A percentile compares a stretch with the other conserved stretches of the same genome.
These are phyloP conservation scores for Mesocricetus auratus DNA, from an alignment of 2,113 vertebrate species.

Conservation along the genomic window DNA sequence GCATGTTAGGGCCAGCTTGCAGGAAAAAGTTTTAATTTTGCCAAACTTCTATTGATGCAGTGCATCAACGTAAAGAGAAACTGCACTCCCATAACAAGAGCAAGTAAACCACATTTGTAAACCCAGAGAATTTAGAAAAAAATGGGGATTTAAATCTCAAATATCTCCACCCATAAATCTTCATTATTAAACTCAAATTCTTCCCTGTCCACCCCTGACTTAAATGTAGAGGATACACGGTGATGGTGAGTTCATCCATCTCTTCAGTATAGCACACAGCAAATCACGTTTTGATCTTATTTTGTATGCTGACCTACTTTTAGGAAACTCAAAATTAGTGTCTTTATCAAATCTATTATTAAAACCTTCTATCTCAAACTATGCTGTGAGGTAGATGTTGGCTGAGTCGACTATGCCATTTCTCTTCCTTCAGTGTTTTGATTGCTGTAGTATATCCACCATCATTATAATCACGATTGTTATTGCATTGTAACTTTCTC, in stretches of 20 bases:
- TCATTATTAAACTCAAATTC: neutral
- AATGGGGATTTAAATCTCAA: neutral
- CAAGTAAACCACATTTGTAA: neutral
- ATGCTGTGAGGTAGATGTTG: neutral
- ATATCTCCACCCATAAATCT: neutral
- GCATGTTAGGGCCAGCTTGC: neutral
- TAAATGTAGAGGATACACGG: neutral
- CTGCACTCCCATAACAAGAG: neutral
- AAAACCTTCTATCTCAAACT: neutral
- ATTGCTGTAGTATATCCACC: neutral
- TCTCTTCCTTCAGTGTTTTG: neutral
- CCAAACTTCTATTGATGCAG: neutral
- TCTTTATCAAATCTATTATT: constrained; percentile 5
- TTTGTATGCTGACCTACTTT: neutral
- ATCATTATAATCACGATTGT: neutral
- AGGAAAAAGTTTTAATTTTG: neutral
- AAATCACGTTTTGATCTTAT: neutral
- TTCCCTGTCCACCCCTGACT: neutral
- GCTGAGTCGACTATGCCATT: neutral
- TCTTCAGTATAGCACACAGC: neutral
- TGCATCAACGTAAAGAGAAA: neutral
- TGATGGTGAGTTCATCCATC: neutral
- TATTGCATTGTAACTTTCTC: neutral
- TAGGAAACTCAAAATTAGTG: neutral
- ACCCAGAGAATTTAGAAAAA: neutral